Percentiles rank a stretch among this genome's conserved stretches.
These are phyloP conservation scores for Gymnopithys bicolor DNA, from an alignment of 2,797 vertebrate species.

Conservation along the genomic window DNA sequence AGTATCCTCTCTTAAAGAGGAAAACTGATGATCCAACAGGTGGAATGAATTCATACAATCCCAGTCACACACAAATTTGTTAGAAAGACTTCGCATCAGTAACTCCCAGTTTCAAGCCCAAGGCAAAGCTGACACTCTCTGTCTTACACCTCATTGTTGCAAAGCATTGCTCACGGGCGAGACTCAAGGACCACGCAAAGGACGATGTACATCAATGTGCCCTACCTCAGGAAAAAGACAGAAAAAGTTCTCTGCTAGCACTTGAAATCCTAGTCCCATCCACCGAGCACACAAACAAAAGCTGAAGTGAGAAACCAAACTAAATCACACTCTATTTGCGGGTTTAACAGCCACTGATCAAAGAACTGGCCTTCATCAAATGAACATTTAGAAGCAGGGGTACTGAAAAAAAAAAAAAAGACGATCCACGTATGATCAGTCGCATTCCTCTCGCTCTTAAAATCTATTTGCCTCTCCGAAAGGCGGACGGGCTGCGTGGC, in stretches of 20 bases:
- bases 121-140: neutral
- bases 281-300: neutral
- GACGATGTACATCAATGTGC: fast-evolving
- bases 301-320: neutral
- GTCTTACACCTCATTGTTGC: neutral
- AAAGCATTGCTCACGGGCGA: fast-evolving
- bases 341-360: neutral
- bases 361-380: neutral
- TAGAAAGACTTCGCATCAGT: neutral
- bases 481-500: fast-evolving
- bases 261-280: neutral
- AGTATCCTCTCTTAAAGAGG: neutral
- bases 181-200: neutral
- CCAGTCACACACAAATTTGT: neutral
- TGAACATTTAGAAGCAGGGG: neutral
- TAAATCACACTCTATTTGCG: neutral
- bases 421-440: neutral
- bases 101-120: neutral
- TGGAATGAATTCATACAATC: neutral
- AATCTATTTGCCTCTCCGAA: neutral
- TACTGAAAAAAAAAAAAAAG: neutral
- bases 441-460: neutral
- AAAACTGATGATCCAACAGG: neutral
- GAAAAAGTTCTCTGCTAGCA: neutral
- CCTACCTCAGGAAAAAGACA: neutral